Base-by-base conservation (phyloP, 2,888 invertebrate species). In the Argyra leucocephala region DNA sequence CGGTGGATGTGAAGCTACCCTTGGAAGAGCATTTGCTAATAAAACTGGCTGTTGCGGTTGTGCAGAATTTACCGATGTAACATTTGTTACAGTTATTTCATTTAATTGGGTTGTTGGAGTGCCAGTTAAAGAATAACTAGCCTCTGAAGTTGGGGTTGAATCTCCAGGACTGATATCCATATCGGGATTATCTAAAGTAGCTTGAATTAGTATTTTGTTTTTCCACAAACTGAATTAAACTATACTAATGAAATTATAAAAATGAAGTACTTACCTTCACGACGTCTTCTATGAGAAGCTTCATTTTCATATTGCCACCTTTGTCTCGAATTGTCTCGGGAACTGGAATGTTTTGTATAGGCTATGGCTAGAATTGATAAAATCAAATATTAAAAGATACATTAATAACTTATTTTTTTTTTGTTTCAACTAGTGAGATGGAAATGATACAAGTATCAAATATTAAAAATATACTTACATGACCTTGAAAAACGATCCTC, bases 161-260 rank as follows among this genome's bases (percentile, higher is more conserved):
- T 91, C 88, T 72, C 91, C 91, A 21, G 93, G 93, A 67, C 94
- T 95, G 75, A 95, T 94, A 76, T 96, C 95, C 94, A 95, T 94
- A 75, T 95, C 95, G 80, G 93, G 90, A 74, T 82, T 82, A 68
- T 84, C 84, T 64, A 81, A 82, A 76, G 36, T 26, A 24, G 48
- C 36, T 58, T 3, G 9, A 3, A 22, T 22, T 10, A 12, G 9
- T 58, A 10, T 22, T 58, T 22, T 22, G 3, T 15, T n/a, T n/a
- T n/a, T n/a, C n/a, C 9, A 18, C 3, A 23, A 15, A 59, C 23
- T 59, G n/a, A n/a, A 9, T 59, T 5, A 18, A 59, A 59, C 10
- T 3, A 59, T 61, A 7, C 3, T 61, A 9, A n/a, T n/a, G n/a
- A 9, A 61, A 26, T 26, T 6, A 26, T 26, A n/a, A n/a, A n/a